Base-by-base conservation (phyloP, 2,113 vertebrate genomes). In the Menura novaehollandiae region DNA sequence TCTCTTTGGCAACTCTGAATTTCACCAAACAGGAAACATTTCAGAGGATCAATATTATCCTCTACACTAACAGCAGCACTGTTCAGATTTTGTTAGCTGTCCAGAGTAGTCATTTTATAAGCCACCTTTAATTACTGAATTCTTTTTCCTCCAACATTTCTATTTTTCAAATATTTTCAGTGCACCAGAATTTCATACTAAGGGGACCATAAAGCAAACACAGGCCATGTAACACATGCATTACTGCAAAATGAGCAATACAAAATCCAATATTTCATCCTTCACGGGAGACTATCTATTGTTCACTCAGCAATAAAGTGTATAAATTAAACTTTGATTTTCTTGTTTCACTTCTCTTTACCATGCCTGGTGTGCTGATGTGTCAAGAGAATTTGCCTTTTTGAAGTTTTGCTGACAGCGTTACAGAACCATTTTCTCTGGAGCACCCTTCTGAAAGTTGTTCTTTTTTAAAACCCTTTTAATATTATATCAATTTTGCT, bases 311-410 rank as follows among this genome's bases (percentile, higher is more conserved):
- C 71, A 96, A 84, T 92, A 91, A 93, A 92, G 53, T 39, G 23
- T 83, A 90, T 84, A 96, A 97, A 93, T 91, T 96, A 95, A 73
- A 91, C 76, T 95, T 95, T 93, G 91, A 95, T 95, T 97, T 94
- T 93, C 82, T 79, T 86, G 55, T 77, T 94, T 87, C 78, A 76
- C 37, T 85, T 93, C 79, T 92, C 76, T 94, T 91, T 91, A 75
- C 68, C 39, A 49, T 41, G 79, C 59, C 51, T 80, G 18, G 47
- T 81, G 74, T 88, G 55, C 58, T 92, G 80, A 89, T 83, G 79
- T 28, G 74, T 85, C 55, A 5, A 83, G 85, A 96, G 92, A 94
- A 94, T 96, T 93, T 71, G 26, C 43, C 75, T 87, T 91, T 85
- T 76, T 92, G 56, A 93, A 95, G 60, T 92, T 95, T 93, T 88